These are phyloP conservation scores for Ganaspis brasiliensis DNA, from an alignment of 2,888 invertebrate species.

Conservation along the genomic window DNA sequence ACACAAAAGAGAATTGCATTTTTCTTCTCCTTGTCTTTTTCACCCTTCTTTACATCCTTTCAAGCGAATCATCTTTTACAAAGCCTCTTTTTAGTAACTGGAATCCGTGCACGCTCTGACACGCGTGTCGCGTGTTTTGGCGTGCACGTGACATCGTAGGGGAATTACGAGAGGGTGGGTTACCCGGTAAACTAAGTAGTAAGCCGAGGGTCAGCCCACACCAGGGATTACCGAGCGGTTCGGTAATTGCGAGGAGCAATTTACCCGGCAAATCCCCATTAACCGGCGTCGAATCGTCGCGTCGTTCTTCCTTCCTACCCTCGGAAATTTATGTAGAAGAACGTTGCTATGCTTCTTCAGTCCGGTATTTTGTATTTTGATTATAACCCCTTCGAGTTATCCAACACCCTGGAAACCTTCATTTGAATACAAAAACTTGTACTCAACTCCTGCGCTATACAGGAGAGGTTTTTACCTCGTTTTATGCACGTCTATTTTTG, in stretches of 20 bases:
- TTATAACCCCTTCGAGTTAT: not conserved
- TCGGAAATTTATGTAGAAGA: conserved; percentile 27
- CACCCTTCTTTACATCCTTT: conserved; percentile 24
- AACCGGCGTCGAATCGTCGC: conserved; percentile 61
- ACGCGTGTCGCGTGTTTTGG: conserved; percentile 67
- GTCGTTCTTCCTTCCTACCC: conserved; percentile 15
- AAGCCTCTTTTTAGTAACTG: conserved; percentile 67
- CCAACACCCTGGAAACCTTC: not conserved
- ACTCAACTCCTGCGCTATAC: no score
- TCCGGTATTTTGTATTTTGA: conserved; percentile 12
- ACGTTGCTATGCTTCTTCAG: conserved; percentile 1
- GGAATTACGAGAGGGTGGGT: conserved; percentile 22
- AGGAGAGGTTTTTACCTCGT: not conserved
- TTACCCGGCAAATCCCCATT: conserved; percentile 75
- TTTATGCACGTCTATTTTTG: no score
- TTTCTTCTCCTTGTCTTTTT: conserved; percentile 1
- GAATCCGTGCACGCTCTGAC: conserved; percentile 66
- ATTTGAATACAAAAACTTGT: not conserved
- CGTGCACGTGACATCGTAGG: conserved; percentile 74
- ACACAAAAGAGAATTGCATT: not conserved
- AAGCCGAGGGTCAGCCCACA: conserved; percentile 66
- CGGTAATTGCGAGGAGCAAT: conserved; percentile 77
- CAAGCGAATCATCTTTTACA: conserved; percentile 57
- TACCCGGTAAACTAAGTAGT: conserved; percentile 68
- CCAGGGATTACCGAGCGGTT: conserved; percentile 74